Evolutionary conservation across 1,140 invertebrate genomes (phyloP).

Genomic region (Elysia chlorotica): DNA sequence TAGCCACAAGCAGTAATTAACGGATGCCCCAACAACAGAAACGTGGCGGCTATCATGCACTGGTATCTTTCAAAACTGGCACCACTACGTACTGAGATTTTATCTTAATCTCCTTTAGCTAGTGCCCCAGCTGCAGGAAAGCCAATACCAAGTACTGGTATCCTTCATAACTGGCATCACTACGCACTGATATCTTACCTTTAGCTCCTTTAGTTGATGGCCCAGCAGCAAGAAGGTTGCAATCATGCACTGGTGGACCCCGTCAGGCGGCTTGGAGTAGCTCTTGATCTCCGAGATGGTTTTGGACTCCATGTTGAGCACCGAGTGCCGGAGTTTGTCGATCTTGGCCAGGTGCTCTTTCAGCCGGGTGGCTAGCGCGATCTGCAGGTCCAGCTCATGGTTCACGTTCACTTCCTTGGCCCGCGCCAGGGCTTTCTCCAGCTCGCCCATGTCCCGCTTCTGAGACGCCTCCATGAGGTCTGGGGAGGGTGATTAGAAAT

Average conservation of each 20-base stretch:
- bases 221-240: conserved; percentile 50
- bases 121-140: too few species aligned
- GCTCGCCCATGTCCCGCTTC: conserved; percentile 34
- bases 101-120: too few species aligned
- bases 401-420: conserved; percentile 47
- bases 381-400: conserved; percentile 47
- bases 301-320: conserved; percentile 50
- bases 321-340: conserved; percentile 50
- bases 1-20: too few species aligned
- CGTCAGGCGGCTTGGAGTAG: conserved; percentile 49
- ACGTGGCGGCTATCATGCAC: too few species aligned
- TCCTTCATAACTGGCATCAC: too few species aligned
- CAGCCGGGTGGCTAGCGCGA: conserved; percentile 44
- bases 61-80: too few species aligned
- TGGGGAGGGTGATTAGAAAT: conserved; percentile 21
- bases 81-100: too few species aligned
- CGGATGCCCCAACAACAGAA: too few species aligned
- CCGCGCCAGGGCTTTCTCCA: conserved; percentile 42
- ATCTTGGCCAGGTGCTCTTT: conserved; percentile 50
- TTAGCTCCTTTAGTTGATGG: conserved; percentile 40
- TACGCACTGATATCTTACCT: too few species aligned
- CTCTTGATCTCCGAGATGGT: conserved; percentile 49
- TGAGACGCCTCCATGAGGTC: conserved; percentile 46
- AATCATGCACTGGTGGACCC: conserved; percentile 47
- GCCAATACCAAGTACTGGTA: too few species aligned